phyloP scores from a whole-genome alignment of 2,888 invertebrate genomes.

The Volucella inanis region DNA sequence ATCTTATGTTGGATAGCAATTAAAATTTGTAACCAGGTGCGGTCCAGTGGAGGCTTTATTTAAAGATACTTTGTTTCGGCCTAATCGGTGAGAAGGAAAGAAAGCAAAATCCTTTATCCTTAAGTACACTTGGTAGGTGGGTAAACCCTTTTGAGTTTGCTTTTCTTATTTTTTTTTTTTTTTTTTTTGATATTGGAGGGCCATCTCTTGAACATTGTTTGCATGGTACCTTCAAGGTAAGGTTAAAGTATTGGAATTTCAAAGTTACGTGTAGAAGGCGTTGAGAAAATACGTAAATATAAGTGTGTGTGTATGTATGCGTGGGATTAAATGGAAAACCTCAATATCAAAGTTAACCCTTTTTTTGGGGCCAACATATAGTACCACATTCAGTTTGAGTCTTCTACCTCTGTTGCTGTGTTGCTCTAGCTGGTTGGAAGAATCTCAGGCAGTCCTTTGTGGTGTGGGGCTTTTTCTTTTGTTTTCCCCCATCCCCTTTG shows the following conservation, averaged over 20 bases:
- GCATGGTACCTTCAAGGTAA: slow-evolving; percentile 5
- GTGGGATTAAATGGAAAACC: slow-evolving; percentile 44
- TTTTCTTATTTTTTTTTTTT: slow-evolving; percentile 37
- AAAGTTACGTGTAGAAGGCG: slow-evolving; percentile 46
- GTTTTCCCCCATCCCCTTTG: slow-evolving; percentile 36
- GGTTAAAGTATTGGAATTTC: slow-evolving; percentile 50
- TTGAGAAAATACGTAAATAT: slow-evolving; percentile 1
- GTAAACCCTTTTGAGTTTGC: background rate
- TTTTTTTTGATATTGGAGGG: slow-evolving; percentile 23
- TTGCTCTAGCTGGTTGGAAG: background rate
- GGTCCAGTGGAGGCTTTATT: slow-evolving; percentile 60
- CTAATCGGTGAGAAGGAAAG: slow-evolving; percentile 30
- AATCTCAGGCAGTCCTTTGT: slow-evolving; percentile 23
- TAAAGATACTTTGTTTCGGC: slow-evolving; percentile 53
- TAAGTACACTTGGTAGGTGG: slow-evolving; percentile 37
- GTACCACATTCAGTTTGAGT: slow-evolving; percentile 36
- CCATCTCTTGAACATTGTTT: slow-evolving; percentile 34
- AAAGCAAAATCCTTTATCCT: slow-evolving; percentile 51
- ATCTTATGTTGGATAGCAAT: slow-evolving; percentile 38
- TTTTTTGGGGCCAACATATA: slow-evolving; percentile 48
- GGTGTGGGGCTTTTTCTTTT: slow-evolving; percentile 37
- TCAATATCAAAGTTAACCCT: slow-evolving; percentile 67
- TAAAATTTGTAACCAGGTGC: slow-evolving; percentile 71
- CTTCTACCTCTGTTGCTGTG: slow-evolving; percentile 6
- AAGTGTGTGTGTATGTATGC: background rate